Evolutionary conservation across 92 coral and sea anemone species (phyloP).

Genomic region (Actinernus sp.): DNA sequence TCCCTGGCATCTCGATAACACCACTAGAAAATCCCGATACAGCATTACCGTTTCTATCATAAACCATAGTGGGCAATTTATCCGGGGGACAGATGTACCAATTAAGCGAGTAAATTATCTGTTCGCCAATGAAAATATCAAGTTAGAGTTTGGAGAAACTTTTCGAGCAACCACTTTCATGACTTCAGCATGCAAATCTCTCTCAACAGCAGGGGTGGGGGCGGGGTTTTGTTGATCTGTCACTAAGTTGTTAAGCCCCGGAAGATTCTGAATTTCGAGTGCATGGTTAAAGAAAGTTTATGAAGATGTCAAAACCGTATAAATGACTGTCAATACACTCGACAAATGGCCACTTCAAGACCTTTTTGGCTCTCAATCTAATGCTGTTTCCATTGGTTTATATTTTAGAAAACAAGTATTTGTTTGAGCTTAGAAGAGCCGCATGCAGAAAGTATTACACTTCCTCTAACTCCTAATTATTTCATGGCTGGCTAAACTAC

Average conservation of each 20-base stretch:
- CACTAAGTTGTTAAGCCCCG: constrained; percentile 6
- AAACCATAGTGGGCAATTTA: constrained; percentile 12
- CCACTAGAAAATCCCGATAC: constrained; percentile 5
- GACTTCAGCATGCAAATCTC: constrained; percentile 30
- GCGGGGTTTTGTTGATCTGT: constrained; percentile 14
- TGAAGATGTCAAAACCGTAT: too few species aligned
- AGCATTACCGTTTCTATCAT: constrained; percentile 10
- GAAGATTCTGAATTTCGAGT: constrained; percentile 6
- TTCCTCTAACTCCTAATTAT: too few species aligned
- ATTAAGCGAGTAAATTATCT: constrained; percentile 1
- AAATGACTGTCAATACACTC: neutral
- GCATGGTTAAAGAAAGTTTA: too few species aligned
- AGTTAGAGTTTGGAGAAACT: neutral
- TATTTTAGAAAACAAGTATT: too few species aligned
- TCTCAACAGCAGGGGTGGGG: constrained; percentile 31
- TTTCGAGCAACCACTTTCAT: too few species aligned
- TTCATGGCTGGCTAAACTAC: too few species aligned
- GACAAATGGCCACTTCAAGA: neutral
- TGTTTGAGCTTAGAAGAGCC: too few species aligned
- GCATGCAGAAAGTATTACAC: too few species aligned
- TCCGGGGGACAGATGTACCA: neutral
- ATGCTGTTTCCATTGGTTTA: too few species aligned
- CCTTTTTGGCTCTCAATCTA: too few species aligned
- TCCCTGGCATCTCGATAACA: constrained; percentile 20
- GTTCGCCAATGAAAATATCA: neutral